These are phyloP conservation scores for Artibeus lituratus DNA, from an alignment of 2,797 vertebrate genomes.

Conservation along the genomic window DNA sequence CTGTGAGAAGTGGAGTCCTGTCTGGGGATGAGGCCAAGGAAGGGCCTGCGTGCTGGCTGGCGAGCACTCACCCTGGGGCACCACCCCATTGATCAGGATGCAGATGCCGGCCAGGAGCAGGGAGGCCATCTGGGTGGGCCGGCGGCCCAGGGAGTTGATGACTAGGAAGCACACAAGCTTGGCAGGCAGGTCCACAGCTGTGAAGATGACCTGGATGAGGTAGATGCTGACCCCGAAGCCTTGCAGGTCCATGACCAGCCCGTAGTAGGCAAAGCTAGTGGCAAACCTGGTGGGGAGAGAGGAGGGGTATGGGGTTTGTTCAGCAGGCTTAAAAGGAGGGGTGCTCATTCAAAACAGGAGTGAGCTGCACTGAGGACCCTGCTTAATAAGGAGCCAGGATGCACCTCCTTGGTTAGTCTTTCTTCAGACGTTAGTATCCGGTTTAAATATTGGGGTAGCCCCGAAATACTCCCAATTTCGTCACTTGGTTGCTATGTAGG, in stretches of 20 bases:
- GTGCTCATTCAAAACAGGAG: background rate
- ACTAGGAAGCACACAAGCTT: conserved; percentile 86
- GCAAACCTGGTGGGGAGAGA: conserved; percentile 86
- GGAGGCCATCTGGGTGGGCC: conserved; percentile 84
- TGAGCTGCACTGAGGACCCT: background rate
- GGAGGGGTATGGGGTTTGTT: background rate
- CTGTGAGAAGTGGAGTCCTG: background rate
- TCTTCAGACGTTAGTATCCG: background rate
- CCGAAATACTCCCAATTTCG: background rate
- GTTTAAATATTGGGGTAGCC: background rate
- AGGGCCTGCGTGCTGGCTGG: background rate
- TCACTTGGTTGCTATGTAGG: background rate
- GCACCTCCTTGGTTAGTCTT: background rate
- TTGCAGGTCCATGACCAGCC: conserved; percentile 92
- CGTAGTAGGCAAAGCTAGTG: conserved; percentile 92
- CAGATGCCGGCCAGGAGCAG: conserved; percentile 87
- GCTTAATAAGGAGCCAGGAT: background rate
- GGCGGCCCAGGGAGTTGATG: conserved; percentile 89
- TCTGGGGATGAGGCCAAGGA: background rate
- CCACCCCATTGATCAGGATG: conserved; percentile 88
- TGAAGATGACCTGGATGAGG: conserved; percentile 96
- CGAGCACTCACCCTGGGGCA: conserved; percentile 86
- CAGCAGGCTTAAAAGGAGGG: background rate
- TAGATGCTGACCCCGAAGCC: conserved; percentile 93
- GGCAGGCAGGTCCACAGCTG: conserved; percentile 92